Evolutionary conservation across 2,888 invertebrate species (phyloP), one percentile per base, ranked within the genome.

Genomic region (Drosophila monieri): DNA sequence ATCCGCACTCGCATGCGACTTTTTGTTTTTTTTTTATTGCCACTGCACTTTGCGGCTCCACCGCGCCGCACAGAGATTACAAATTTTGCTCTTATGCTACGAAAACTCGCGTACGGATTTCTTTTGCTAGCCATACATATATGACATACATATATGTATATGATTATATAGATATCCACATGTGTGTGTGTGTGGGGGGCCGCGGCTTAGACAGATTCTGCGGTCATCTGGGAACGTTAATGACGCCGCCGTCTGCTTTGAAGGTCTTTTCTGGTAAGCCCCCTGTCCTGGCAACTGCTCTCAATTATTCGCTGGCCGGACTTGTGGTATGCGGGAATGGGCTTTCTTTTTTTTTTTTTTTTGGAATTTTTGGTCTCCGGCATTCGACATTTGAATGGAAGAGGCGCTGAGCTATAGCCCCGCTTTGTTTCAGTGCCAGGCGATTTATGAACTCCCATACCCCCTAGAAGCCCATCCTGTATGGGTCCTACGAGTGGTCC

Each of bases 31-130:
- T 18, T 21, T 41, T 25, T 39, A 47, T 27, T 51, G 48, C 39
- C 32, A 56, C 52, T 80, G 76, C 73, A 80, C 70, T 83, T 74
- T 66, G 55, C 75, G 61, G 41, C 27, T 10, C 62, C 12, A 18
- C 51, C 25, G 55, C 61, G 30, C 62, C 62, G 43, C 49, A 14
- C 70, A 76, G 83, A 80, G 81, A 85, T 83, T 83, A 83, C 81
- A 81, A 84, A 83, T 85, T 85, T 78, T 84, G 74, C 86, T 85
- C 81, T 85, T 83, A 83, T 78, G 80, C 70, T 44, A 62, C 49
- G 53, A 58, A 57, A 59, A 65, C 64, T 74, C 46, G 64, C 66
- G 52, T 52, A 39, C 60, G 35, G 60, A 57, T 46, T 21, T 46
- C 57, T 57, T 60, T 15, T 8, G 8, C 41, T 8, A 9, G 41